Conservation (phyloP, 2,113 vertebrate genomes). For the Potamarius usumacintae region DNA sequence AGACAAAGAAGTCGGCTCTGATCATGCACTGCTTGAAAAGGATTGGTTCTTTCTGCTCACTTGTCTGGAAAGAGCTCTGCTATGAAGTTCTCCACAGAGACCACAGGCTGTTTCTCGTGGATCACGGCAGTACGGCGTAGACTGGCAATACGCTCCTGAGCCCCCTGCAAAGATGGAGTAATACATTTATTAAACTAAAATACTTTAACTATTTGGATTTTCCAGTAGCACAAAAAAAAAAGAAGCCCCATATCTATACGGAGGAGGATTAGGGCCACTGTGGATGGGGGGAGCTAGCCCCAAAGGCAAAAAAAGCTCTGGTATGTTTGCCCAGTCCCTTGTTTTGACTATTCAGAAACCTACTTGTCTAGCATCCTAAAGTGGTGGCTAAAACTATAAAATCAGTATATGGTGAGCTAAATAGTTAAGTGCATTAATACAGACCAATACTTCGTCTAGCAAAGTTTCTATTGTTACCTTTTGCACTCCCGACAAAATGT, state of each 20-base stretch:
- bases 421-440: not conserved
- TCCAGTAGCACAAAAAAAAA: not conserved
- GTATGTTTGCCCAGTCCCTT: not conserved
- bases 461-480: not conserved
- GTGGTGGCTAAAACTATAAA: not conserved
- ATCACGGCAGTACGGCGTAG: conserved; percentile 84
- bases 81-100: conserved; percentile 95
- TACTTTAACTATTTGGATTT: not conserved
- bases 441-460: not conserved
- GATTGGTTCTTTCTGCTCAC: conserved; percentile 69
- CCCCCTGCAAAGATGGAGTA: conserved; percentile 75
- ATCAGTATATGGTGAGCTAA: not conserved
- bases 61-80: conserved; percentile 94
- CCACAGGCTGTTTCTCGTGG: conserved; percentile 91
- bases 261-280: too few species aligned
- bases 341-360: not conserved
- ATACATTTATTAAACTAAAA: not conserved
- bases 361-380: not conserved
- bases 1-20: not conserved
- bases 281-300: not conserved
- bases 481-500: not conserved
- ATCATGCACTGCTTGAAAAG: not conserved
- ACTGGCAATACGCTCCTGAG: conserved; percentile 91
- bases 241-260: not conserved
- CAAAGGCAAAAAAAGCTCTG: not conserved